Conservation (phyloP, 2,888 invertebrate species). For the Lasioglossum lativentre region DNA sequence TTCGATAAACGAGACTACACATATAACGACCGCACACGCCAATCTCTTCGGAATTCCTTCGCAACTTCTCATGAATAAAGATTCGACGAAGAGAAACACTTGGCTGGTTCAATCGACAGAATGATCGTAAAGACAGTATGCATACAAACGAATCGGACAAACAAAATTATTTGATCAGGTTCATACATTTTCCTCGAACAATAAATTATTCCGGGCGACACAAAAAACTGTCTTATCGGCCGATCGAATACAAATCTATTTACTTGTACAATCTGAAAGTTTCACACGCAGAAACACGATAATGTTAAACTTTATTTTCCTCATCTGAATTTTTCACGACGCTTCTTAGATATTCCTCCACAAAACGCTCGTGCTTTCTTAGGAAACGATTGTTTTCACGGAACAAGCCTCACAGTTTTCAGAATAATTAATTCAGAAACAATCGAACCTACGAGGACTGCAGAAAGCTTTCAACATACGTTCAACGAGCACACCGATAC, state of each 20-base stretch:
- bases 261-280: constrained; percentile 25
- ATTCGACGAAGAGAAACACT: background rate
- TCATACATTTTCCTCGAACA: constrained; percentile 6
- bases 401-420: constrained; percentile 1
- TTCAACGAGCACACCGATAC: background rate
- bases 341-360: constrained; percentile 54
- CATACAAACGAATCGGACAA: background rate
- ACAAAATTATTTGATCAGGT: background rate
- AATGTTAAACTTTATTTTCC: constrained; percentile 36
- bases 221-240: constrained; percentile 44
- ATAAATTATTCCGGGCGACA: constrained; percentile 42
- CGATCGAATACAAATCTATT: constrained; percentile 19
- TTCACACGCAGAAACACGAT: constrained; percentile 33
- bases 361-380: constrained; percentile 32
- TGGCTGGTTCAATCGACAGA: background rate
- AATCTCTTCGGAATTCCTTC: background rate
- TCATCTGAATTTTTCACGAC: constrained; percentile 20
- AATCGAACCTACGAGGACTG: too few relatives aligned
- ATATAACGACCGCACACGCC: background rate
- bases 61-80: background rate
- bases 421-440: too few relatives aligned
- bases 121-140: background rate
- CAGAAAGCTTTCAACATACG: too few relatives aligned
- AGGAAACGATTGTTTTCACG: constrained; percentile 3
- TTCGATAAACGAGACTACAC: background rate